Evolutionary conservation across 2,888 invertebrate genomes (phyloP).

Genomic region (Hirtodrosophila cameraria): DNA sequence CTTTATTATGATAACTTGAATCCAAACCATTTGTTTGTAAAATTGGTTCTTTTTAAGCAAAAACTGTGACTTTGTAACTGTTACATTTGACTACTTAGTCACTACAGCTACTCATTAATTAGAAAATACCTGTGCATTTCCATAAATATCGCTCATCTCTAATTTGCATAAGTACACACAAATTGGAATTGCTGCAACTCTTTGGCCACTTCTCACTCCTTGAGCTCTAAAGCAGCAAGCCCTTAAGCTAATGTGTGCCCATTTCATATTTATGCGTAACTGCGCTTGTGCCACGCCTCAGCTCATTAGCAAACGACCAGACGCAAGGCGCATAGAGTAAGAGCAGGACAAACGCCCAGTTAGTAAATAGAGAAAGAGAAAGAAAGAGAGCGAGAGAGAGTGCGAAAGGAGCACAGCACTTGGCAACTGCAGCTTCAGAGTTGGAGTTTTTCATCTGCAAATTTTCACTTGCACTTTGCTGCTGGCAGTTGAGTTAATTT

Average conservation of each 20-base stretch:
- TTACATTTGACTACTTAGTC: no score
- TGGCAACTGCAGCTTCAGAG: constrained; percentile 62
- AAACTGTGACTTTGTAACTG: no score
- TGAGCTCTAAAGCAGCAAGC: constrained; percentile 31
- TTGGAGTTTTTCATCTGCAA: constrained; percentile 43
- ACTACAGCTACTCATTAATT: no score
- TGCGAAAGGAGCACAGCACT: constrained; percentile 30
- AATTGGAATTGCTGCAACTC: constrained; percentile 22
- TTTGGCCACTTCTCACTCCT: constrained; percentile 14
- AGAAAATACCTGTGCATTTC: no score
- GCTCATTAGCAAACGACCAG: constrained; percentile 67
- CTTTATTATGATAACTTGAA: no score
- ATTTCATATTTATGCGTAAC: constrained; percentile 75
- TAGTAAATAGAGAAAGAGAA: constrained; percentile 3
- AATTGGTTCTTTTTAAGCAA: no score
- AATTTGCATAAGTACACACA: background rate
- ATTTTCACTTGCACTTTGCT: constrained; percentile 75
- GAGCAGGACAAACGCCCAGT: constrained; percentile 17
- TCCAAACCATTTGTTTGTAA: no score
- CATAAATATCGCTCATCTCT: no score
- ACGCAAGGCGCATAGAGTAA: constrained; percentile 22
- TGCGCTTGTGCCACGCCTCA: constrained; percentile 48
- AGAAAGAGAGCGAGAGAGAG: background rate
- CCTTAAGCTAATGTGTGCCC: constrained; percentile 76
- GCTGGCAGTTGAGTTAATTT: constrained; percentile 73